Percentiles rank a stretch among this genome's conserved stretches.
phyloP scores from a whole-genome alignment of 2,113 vertebrate species.

The Peromyscus maniculatus region DNA sequence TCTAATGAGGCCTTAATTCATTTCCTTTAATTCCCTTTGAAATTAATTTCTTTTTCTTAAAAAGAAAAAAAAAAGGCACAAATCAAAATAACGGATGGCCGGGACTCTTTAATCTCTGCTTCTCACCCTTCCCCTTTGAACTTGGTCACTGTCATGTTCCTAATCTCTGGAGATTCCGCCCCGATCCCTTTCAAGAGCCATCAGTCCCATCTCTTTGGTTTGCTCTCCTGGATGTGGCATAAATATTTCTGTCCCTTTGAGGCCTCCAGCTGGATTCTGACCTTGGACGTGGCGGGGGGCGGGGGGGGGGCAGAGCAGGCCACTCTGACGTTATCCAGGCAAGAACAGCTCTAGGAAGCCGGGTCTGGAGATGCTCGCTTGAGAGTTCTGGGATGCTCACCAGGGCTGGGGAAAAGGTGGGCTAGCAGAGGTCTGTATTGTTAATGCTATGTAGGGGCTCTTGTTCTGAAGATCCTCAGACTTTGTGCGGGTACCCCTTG shows the following conservation, averaged over 20 bases:
- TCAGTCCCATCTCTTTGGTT: constrained; percentile 31
- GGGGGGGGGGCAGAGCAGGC: constrained; percentile 35
- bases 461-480: fast-evolving
- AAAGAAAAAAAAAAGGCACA: constrained; percentile 3
- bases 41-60: constrained; percentile 45
- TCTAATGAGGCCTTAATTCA: constrained; percentile 79
- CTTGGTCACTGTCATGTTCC: constrained; percentile 73
- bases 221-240: constrained; percentile 45
- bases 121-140: constrained; percentile 61
- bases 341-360: not conserved
- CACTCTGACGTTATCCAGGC: not conserved
- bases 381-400: not conserved
- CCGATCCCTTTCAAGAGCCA: constrained; percentile 64
- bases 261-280: constrained; percentile 62
- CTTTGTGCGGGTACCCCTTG: too few relatives aligned
- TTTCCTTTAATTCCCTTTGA: constrained; percentile 74
- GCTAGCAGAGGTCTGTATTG: not conserved
- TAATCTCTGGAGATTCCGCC: constrained; percentile 63
- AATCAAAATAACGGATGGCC: constrained; percentile 75
- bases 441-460: fast-evolving
- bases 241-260: constrained; percentile 65
- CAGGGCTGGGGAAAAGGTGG: not conserved
- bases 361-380: not conserved
- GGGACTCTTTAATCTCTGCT: constrained; percentile 52
- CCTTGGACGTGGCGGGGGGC: constrained; percentile 40